phyloP scores from a whole-genome alignment of 1,140 invertebrate species.

The Meloidogyne exigua region DNA sequence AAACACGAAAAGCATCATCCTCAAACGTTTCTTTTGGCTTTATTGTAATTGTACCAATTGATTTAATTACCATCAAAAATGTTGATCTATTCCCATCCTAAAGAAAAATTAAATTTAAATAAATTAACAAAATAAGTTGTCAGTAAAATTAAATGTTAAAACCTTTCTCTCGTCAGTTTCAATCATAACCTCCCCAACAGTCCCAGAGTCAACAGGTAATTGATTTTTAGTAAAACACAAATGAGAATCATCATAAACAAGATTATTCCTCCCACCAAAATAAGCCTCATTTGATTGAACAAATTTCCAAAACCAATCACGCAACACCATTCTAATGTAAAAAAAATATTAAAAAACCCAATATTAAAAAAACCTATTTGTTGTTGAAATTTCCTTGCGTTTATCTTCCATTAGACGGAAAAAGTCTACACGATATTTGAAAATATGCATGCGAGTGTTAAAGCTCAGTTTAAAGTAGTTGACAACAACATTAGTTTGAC shows the following conservation, averaged over 20 bases:
- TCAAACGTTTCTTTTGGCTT: not conserved
- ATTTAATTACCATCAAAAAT: not conserved
- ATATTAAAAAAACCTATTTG: not conserved
- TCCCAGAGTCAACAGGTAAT: not conserved
- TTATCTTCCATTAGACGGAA: not conserved
- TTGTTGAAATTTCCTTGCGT: not conserved
- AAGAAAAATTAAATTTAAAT: not conserved
- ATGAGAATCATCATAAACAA: not conserved
- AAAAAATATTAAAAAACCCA: no score
- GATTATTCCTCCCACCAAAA: not conserved
- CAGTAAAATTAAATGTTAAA: not conserved
- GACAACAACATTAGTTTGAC: not conserved
- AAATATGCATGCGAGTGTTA: not conserved
- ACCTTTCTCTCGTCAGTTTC: not conserved
- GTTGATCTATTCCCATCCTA: not conserved
- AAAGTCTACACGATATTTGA: constrained; percentile 4
- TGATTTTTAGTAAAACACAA: not conserved
- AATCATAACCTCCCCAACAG: not conserved
- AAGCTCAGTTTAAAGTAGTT: not conserved
- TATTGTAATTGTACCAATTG: constrained; percentile 1
- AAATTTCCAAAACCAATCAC: not conserved
- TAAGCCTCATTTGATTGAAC: not conserved
- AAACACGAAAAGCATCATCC: not conserved
- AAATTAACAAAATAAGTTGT: not conserved
- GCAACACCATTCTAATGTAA: not conserved